Evolutionary conservation across 1,140 invertebrate genomes (phyloP).

Genomic region (Zaprionus lachaisei): DNA sequence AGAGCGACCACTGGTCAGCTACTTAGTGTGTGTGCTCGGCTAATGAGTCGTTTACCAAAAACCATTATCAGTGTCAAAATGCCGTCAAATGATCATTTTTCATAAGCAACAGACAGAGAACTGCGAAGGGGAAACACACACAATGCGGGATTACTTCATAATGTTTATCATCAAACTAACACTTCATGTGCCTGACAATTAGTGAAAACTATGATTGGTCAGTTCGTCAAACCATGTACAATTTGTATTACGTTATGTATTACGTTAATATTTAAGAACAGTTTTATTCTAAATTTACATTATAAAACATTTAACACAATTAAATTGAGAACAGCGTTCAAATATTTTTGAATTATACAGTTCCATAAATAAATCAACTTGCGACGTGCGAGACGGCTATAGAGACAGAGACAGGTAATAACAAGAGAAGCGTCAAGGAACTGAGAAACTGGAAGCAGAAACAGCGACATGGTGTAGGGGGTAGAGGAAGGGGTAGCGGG

Average conservation of each 20-base stretch:
- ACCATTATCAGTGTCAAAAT: slow-evolving; percentile 77
- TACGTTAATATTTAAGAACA: too few relatives aligned
- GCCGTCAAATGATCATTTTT: slow-evolving; percentile 57
- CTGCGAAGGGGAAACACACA: not conserved
- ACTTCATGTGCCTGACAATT: not conserved
- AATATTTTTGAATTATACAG: slow-evolving; percentile 28
- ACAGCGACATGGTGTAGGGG: not conserved
- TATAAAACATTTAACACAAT: not conserved
- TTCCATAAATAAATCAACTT: slow-evolving; percentile 73
- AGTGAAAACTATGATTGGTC: not conserved
- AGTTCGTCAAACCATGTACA: not conserved
- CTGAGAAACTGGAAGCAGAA: slow-evolving; percentile 3
- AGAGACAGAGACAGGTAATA: slow-evolving; percentile 2
- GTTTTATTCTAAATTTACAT: too few relatives aligned
- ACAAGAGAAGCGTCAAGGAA: slow-evolving; percentile 1
- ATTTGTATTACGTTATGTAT: not conserved
- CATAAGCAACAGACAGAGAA: slow-evolving; percentile 43
- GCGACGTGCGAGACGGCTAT: slow-evolving; percentile 25
- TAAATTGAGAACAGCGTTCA: not conserved
- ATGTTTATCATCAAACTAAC: slow-evolving; percentile 4
- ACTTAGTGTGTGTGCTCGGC: slow-evolving; percentile 42
- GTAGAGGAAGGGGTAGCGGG: not conserved
- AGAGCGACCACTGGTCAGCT: slow-evolving; percentile 34
- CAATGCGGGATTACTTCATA: slow-evolving; percentile 2
- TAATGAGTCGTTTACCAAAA: slow-evolving; percentile 78